A percentile compares a stretch with the other conserved stretches of the same genome.
These are phyloP conservation scores for Axea sp. DNA, from an alignment of 2,888 invertebrate genomes.

Conservation along the genomic window DNA sequence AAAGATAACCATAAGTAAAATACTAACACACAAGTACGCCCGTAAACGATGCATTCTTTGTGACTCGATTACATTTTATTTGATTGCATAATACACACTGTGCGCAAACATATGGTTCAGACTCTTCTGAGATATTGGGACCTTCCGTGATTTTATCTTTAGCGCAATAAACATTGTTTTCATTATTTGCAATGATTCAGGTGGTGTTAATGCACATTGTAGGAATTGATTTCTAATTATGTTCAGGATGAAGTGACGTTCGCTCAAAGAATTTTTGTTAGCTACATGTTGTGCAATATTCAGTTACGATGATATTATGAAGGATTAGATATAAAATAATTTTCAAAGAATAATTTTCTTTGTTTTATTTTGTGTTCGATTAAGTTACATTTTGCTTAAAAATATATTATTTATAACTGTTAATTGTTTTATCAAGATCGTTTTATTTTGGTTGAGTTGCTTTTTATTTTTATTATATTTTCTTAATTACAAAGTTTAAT, in stretches of 20 bases:
- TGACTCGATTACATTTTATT: slow-evolving; percentile 49
- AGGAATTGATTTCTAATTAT: slow-evolving; percentile 41
- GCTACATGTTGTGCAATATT: too few species aligned
- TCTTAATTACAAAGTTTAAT: too few species aligned
- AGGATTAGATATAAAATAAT: too few species aligned
- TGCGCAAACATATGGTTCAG: slow-evolving; percentile 27
- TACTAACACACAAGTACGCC: slow-evolving; percentile 9
- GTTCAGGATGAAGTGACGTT: slow-evolving; percentile 4
- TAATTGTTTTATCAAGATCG: too few species aligned
- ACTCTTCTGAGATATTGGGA: slow-evolving; percentile 17
- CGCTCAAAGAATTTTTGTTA: background rate
- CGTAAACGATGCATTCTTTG: slow-evolving; percentile 40
- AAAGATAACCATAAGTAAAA: slow-evolving; percentile 56
- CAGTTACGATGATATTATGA: too few species aligned
- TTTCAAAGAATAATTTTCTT: too few species aligned
- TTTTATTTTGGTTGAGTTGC: too few species aligned
- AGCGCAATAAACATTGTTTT: slow-evolving; percentile 27
- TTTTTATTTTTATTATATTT: too few species aligned
- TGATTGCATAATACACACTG: slow-evolving; percentile 45
- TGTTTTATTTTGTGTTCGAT: too few species aligned
- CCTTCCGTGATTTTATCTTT: slow-evolving; percentile 39
- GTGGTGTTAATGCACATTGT: slow-evolving; percentile 13
- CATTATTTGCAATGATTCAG: slow-evolving; percentile 38
- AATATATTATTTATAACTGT: too few species aligned
- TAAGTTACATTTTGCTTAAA: too few species aligned